Conservation (phyloP, 1,140 invertebrate genomes). For the Campodea augens region DNA sequence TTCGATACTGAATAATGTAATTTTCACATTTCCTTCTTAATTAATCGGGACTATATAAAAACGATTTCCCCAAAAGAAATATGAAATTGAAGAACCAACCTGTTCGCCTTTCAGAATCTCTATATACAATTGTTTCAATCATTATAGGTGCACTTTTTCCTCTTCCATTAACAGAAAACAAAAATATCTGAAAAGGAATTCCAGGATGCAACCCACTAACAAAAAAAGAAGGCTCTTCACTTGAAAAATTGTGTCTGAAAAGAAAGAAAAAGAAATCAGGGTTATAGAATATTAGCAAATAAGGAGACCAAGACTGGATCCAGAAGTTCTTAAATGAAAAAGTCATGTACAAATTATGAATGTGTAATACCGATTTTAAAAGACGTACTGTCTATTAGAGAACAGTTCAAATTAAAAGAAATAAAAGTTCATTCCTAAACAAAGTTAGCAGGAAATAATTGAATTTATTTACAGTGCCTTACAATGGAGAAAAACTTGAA, state of each 20-base stretch:
- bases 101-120: constrained; percentile 44
- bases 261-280: background rate
- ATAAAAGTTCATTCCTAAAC: constrained; percentile 10
- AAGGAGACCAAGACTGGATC: background rate
- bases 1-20: too few species aligned
- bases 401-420: background rate
- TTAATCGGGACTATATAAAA: too few species aligned
- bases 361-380: constrained; percentile 28
- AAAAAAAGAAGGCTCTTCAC: constrained; percentile 37
- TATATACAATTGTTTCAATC: constrained; percentile 49
- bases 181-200: constrained; percentile 39
- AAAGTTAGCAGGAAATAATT: too few species aligned
- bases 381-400: background rate
- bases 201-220: constrained; percentile 42
- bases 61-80: too few species aligned
- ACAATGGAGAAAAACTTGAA: too few species aligned
- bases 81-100: too few species aligned
- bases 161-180: constrained; percentile 48
- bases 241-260: constrained; percentile 22
- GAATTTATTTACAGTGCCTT: too few species aligned
- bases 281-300: background rate
- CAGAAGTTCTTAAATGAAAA: background rate
- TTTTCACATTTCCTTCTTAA: too few species aligned
- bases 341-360: constrained; percentile 24
- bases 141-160: constrained; percentile 42